These are phyloP conservation scores for Verasper variegatus DNA, from an alignment of 2,113 vertebrate species.

Conservation along the genomic window DNA sequence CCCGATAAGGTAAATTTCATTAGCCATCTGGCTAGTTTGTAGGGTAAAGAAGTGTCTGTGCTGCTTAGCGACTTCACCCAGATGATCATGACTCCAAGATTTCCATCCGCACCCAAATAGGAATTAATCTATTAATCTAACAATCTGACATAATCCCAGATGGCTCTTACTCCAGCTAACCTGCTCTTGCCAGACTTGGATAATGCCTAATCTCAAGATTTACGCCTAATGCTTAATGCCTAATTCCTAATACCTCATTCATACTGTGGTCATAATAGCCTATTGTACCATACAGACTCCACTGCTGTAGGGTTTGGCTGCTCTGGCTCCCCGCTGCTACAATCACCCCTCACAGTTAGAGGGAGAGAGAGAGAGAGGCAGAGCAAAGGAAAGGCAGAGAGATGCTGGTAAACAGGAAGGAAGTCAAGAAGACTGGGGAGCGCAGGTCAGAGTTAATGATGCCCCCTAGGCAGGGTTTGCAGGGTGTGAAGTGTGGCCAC, in stretches of 20 bases:
- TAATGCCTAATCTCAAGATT: conserved; percentile 77
- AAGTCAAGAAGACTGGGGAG: conserved; percentile 43
- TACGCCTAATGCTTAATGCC: conserved; percentile 66
- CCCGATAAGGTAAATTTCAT: conserved; percentile 80
- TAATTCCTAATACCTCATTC: conserved; percentile 74
- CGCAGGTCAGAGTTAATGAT: conserved; percentile 77
- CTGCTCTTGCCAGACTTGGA: conserved; percentile 70
- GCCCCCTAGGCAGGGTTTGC: conserved; percentile 69
- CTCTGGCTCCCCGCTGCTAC: conserved; percentile 55
- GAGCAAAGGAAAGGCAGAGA: conserved; percentile 43
- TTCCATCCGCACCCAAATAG: conserved; percentile 55
- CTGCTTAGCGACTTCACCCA: conserved; percentile 46
- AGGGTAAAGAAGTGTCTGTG: conserved; percentile 55
- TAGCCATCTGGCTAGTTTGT: conserved; percentile 74
- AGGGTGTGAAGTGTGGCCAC: conserved; percentile 64
- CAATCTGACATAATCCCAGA: conserved; percentile 68
- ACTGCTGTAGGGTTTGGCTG: conserved; percentile 36
- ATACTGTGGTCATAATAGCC: conserved; percentile 67
- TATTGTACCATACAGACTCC: conserved; percentile 49
- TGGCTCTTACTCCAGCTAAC: conserved; percentile 67
- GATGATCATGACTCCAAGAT: conserved; percentile 62
- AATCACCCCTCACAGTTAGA: conserved; percentile 58
- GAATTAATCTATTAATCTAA: conserved; percentile 74
- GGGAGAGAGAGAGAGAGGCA: conserved; percentile 19
- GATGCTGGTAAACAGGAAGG: conserved; percentile 68